Evolutionary conservation across 2,888 invertebrate genomes (phyloP), one percentile per base, ranked within the genome.

Genomic region (Hydrotaea cyrtoneurina): DNA sequence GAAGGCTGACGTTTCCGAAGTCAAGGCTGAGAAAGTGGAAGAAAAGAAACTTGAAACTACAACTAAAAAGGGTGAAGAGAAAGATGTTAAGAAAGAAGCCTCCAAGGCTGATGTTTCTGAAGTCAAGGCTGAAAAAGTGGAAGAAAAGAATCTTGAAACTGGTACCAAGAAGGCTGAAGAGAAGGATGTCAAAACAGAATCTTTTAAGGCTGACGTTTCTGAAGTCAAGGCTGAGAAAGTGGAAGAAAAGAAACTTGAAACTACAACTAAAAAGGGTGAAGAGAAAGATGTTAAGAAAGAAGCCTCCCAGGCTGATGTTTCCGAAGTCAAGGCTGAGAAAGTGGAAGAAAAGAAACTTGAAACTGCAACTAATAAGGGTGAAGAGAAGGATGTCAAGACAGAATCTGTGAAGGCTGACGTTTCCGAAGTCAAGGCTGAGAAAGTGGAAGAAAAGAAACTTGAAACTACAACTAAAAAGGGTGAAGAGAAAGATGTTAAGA

Each of bases 31-130:
- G 11, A 53, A 78, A 10, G 55, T 57, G 0, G 59, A 80, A 39
- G 62, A 72, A 8, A 53, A 78, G 46, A 78, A 73, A 62, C 1
- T 57, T n/a, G 57, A 78, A 26, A 5, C 31, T 10, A 53, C 23
- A 66, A 5, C 59, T 0, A 78, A 71, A 15, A 76, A 79, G 26
- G 10, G 13, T 0, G n/a, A 21, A 11, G 75, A 85, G 36, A 19
- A 83, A 39, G 74, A 73, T 17, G 11, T 72, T 78, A 64, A 43
- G 11, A 7, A 69, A 43, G 75, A 39, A 23, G 43, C 17, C 1
- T 0, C 50, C 7, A 84, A 43, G 15, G 62, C 55, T 10, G 71
- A 78, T 36, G 36, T 88, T 87, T 77, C 83, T 80, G 84, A 72
- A 78, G 53, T 62, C n/a, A 57, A 39, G 46, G 62, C 71, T 8